Evolutionary conservation across 1,140 invertebrate species (phyloP).

Genomic region (Bombus superbus): DNA sequence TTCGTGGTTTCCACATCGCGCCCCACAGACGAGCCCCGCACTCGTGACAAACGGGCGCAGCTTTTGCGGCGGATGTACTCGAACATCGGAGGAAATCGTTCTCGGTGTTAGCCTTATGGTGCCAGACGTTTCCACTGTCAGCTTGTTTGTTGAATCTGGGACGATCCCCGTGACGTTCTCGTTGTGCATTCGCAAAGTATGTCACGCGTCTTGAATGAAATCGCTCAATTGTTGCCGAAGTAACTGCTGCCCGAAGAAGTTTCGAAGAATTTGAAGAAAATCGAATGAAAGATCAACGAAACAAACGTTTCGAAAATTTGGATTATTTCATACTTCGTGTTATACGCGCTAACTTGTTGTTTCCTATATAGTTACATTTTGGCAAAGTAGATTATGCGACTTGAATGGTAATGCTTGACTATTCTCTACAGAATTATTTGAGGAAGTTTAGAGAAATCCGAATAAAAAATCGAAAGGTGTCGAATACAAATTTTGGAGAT

Average conservation of each 20-base stretch:
- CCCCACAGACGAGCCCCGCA: background rate
- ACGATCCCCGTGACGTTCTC: background rate
- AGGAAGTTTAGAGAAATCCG: background rate
- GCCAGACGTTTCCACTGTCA: background rate
- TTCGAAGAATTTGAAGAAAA: background rate
- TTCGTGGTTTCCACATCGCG: background rate
- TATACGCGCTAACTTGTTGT: background rate
- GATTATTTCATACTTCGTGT: too few relatives aligned
- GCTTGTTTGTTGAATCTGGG: conserved; percentile 7
- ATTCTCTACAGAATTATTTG: background rate
- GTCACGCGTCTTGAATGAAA: background rate
- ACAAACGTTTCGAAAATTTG: background rate
- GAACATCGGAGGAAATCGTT: background rate
- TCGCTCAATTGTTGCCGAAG: background rate
- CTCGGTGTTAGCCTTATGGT: background rate
- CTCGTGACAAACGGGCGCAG: conserved; percentile 2
- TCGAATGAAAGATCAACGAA: background rate
- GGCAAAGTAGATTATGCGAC: background rate
- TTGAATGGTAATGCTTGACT: background rate
- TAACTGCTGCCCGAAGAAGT: background rate
- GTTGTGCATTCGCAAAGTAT: background rate
- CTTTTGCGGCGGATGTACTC: background rate
- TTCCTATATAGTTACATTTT: background rate
- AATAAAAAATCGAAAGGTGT: too few relatives aligned
- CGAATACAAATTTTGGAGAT: too few relatives aligned